Evolutionary conservation across 2,113 vertebrate genomes (phyloP), one percentile per base, ranked within the genome.

Genomic region (Hipposideros armiger): DNA sequence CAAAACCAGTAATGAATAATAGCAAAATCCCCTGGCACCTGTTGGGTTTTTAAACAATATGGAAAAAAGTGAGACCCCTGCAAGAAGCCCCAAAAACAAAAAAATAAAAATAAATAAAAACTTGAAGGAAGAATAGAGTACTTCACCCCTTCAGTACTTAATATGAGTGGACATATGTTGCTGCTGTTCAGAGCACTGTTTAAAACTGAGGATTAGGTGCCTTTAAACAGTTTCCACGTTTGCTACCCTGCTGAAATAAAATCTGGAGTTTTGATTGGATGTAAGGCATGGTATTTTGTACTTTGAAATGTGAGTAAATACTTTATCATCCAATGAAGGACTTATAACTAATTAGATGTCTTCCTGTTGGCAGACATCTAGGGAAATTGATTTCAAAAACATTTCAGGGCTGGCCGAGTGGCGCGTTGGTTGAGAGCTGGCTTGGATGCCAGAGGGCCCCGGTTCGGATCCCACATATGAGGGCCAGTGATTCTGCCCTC

Each of bases 231-330:
- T 52, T 95, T 30, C 16, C 20, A 16, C 47, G 76, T 91, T 92
- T 93, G 70, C 50, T 47, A 26, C 32, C 52, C 47, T 76, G n/a
- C 47, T 96, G 78, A 85, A 95, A 83, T 74, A 92, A 92, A 93
- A 76, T 90, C 82, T 91, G 40, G 22, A 67, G 96, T 64, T 77
- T 93, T 88, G 56, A n/a, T 17, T 96, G 83, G 62, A 58, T 78
- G 45, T 54, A 86, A 96, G 76, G 67, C 67, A 94, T 45, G 36
- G 11, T 93, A 72, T 97, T 96, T 96, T 97, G 56, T 87, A 90
- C 56, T 85, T 94, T 72, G 72, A 92, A 92, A 52, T 91, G 42
- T 88, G 74, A 91, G n/a, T 76, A 69, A 95, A 93, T 42, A 62
- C 30, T 93, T 87, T 80, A 82, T 91, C 50, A 91, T 73, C 42